phyloP scores from a whole-genome alignment of 2,797 vertebrate species.

The Lithobates sylvaticus region DNA sequence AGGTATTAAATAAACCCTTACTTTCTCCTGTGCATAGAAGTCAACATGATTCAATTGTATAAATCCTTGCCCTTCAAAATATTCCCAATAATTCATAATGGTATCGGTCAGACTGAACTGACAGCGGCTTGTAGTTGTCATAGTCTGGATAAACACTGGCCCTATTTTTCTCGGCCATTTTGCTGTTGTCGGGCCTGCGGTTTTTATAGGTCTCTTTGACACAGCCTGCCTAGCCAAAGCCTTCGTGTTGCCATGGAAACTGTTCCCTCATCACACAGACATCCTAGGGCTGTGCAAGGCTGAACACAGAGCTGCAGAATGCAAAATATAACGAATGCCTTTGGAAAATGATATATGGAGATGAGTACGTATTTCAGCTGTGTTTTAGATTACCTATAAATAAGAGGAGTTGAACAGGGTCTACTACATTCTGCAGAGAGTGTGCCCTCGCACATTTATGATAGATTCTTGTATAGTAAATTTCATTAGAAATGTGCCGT shows the following conservation, averaged over 20 bases:
- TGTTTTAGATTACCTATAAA: not conserved
- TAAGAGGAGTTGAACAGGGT: not conserved
- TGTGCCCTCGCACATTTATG: not conserved
- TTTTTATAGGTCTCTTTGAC: not conserved
- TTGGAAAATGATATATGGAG: not conserved
- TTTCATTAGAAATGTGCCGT: not conserved
- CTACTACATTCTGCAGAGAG: not conserved
- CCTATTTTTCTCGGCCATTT: not conserved
- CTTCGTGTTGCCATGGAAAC: conserved; percentile 3
- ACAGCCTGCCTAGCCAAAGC: not conserved
- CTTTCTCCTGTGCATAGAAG: not conserved
- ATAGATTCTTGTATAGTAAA: not conserved
- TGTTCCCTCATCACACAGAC: not conserved
- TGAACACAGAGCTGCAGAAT: not conserved
- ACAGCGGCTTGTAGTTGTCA: not conserved
- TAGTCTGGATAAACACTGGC: not conserved
- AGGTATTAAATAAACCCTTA: not conserved
- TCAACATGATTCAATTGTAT: not conserved
- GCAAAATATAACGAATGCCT: not conserved
- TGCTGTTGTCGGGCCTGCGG: not conserved
- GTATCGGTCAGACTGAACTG: not conserved
- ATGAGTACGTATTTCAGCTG: not conserved
- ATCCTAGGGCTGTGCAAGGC: not conserved
- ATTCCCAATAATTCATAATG: not conserved
- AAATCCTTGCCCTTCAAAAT: not conserved